A percentile compares a stretch with the other conserved stretches of the same genome.
phyloP scores from a whole-genome alignment of 2,888 invertebrate species.

The Andrena trimmerana region DNA sequence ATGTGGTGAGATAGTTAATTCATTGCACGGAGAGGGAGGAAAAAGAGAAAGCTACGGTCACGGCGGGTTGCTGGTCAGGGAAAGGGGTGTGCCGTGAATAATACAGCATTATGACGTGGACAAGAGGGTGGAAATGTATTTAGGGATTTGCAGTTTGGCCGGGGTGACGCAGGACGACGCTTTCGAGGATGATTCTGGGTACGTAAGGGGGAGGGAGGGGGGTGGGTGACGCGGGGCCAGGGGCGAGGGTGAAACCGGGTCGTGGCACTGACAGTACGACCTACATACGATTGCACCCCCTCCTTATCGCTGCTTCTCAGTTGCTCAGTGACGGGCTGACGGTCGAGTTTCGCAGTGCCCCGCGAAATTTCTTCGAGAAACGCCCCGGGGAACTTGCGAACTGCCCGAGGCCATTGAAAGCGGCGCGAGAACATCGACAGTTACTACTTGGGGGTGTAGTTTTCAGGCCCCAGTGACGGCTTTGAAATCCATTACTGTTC shows the following conservation, averaged over 20 bases:
- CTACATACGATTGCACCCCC: constrained; percentile 76
- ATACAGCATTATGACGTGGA: constrained; percentile 37
- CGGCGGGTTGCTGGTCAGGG: background rate
- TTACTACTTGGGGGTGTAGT: constrained; percentile 12
- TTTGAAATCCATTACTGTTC: no score
- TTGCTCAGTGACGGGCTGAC: constrained; percentile 53
- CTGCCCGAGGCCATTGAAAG: background rate
- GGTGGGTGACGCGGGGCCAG: constrained; percentile 32
- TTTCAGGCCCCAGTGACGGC: no score
- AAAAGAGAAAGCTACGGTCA: background rate
- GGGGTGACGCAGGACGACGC: constrained; percentile 45
- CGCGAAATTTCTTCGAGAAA: constrained; percentile 21
- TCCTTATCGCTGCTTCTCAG: constrained; percentile 47
- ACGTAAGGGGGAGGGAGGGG: constrained; percentile 35
- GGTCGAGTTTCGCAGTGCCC: constrained; percentile 21
- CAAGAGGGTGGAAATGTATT: constrained; percentile 52
- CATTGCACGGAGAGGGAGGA: background rate
- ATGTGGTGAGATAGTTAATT: constrained; percentile 6
- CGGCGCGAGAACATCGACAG: background rate
- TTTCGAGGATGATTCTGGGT: constrained; percentile 62
- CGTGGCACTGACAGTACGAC: constrained; percentile 82
- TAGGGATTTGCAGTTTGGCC: constrained; percentile 55
- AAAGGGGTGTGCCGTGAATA: constrained; percentile 41
- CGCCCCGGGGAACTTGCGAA: constrained; percentile 22
- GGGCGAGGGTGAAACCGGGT: constrained; percentile 74